Evolutionary conservation across 2,888 invertebrate genomes (phyloP).

Genomic region (Craniophora ligustri): DNA sequence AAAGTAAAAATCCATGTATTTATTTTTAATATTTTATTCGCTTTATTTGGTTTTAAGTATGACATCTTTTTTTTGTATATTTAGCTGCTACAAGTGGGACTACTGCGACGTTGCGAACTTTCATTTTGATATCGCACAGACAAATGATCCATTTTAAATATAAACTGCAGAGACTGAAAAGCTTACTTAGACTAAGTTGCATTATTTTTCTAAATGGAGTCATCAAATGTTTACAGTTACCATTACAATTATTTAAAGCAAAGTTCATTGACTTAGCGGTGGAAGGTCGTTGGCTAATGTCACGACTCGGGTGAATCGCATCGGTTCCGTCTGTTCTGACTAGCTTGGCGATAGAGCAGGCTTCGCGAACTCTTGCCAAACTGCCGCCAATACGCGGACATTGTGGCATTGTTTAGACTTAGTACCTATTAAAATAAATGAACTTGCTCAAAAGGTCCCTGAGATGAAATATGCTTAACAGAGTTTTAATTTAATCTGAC

Average conservation of each 20-base stretch:
- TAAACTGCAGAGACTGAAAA: not conserved
- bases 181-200: not conserved
- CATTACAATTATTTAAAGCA: slow-evolving; percentile 35
- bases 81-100: no score
- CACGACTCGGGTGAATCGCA: slow-evolving; percentile 52
- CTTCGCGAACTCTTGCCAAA: slow-evolving; percentile 40
- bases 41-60: no score
- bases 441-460: slow-evolving; percentile 16
- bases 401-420: slow-evolving; percentile 23
- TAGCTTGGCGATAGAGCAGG: slow-evolving; percentile 26
- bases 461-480: not conserved
- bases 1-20: no score
- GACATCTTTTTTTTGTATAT: no score
- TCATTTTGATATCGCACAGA: no score
- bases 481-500: no score
- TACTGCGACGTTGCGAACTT: no score
- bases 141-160: no score
- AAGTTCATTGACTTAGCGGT: slow-evolving; percentile 42
- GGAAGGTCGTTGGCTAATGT: slow-evolving; percentile 45
- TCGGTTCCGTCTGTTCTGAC: slow-evolving; percentile 50
- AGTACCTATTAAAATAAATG: slow-evolving; percentile 8
- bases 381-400: slow-evolving; percentile 9
- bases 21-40: no score
- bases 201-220: slow-evolving; percentile 4
- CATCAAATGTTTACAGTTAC: slow-evolving; percentile 32